Evolutionary conservation across 2,888 invertebrate species (phyloP), one percentile per base, ranked within the genome.

Genomic region (Myopa tessellatipennis): DNA sequence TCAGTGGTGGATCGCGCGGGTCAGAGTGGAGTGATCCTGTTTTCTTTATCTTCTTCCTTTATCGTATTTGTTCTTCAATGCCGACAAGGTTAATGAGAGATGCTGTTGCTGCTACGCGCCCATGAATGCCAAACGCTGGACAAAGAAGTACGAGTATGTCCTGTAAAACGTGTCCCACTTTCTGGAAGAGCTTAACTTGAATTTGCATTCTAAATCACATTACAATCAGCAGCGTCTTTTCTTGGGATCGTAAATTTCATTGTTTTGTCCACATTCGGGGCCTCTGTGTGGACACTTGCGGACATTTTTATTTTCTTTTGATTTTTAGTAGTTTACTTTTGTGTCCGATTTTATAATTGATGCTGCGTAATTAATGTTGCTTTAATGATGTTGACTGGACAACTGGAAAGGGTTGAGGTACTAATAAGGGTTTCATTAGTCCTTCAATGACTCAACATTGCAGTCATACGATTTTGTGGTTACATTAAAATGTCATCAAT

Each of bases 231-330:
- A n/a, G 4, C 26, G 34, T 65, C 38, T 38, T 65, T 40, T 14
- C 58, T 60, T 14, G 38, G 5, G 55, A 18, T 75, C 75, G 75
- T 75, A 68, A 75, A 68, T 75, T 75, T 75, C 55, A 7, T 18
- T 45, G 50, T 67, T 26, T 74, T 55, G 60, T 18, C 63, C 26
- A 52, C 52, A n/a, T 34, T 8, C 16, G 50, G 3, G 34, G 79
- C 78, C 78, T 77, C 76, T 82, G 81, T 82, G 45, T 82, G 81
- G 80, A 82, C 82, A 82, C 79, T 81, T 82, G 82, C 79, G 82
- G 82, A 82, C 82, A 82, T 80, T 82, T 82, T 81, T 82, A 82
- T 82, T 63, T 76, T 74, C 78, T 78, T 81, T 79, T 81, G 77
- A 80, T 81, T 63, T 74, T 52, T 60, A 60, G 38, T 60, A 60